These are phyloP conservation scores for Megamerina dolium DNA, from an alignment of 2,888 invertebrate genomes.

Conservation along the genomic window DNA sequence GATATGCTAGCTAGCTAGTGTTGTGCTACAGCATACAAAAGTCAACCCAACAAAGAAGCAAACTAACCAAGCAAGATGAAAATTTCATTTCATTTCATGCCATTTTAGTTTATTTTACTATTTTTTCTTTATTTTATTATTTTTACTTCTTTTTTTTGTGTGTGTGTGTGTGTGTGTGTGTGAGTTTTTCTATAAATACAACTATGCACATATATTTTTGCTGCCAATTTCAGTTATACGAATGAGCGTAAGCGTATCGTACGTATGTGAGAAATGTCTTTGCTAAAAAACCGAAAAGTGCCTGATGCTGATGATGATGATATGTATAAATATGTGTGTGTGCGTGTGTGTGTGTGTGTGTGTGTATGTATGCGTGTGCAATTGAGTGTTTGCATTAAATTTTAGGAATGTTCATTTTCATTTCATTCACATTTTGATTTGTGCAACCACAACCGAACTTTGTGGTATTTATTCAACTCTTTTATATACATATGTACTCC, in stretches of 20 bases:
- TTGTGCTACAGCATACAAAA: too few relatives aligned
- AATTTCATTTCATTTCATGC: neutral
- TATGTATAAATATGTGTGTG: too few relatives aligned
- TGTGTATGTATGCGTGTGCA: conserved; percentile 9
- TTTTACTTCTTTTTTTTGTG: too few relatives aligned
- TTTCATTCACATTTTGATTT: conserved; percentile 14
- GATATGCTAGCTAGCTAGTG: too few relatives aligned
- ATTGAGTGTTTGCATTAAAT: conserved; percentile 21
- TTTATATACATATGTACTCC: too few relatives aligned
- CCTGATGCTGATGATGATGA: too few relatives aligned
- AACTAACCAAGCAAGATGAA: too few relatives aligned
- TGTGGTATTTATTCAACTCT: conserved; percentile 24
- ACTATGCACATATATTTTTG: too few relatives aligned
- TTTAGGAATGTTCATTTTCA: conserved; percentile 19
- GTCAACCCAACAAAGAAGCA: too few relatives aligned
- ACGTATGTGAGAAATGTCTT: neutral
- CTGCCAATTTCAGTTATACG: conserved; percentile 5
- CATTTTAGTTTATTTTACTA: neutral
- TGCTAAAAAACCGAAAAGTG: too few relatives aligned
- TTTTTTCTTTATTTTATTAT: conserved; percentile 9
- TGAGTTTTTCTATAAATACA: too few relatives aligned
- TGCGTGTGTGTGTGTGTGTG: conserved; percentile 6
- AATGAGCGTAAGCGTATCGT: neutral
- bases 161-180: too few relatives aligned
- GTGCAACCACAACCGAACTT: conserved; percentile 23